Evolutionary conservation across 2,888 invertebrate genomes (phyloP).

Genomic region (Leptinotarsa peninsularis): DNA sequence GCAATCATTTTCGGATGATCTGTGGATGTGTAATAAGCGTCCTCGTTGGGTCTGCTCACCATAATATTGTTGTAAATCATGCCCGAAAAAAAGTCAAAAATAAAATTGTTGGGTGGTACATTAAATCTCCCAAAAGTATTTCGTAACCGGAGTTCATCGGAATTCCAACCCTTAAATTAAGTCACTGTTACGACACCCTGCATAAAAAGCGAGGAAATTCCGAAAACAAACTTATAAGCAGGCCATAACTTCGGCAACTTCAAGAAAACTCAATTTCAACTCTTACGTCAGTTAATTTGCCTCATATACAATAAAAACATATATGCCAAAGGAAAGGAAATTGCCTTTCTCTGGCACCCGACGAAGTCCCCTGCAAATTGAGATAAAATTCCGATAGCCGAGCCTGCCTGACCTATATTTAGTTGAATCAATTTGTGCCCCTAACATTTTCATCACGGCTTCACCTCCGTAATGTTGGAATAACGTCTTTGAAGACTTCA

Average conservation of each 20-base stretch:
- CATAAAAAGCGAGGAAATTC: too few species aligned
- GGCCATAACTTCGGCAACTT: not conserved
- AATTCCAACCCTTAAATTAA: too few species aligned
- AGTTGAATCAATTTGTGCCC: constrained; percentile 7
- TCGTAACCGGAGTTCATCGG: too few species aligned
- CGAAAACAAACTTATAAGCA: not conserved
- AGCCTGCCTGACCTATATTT: constrained; percentile 9
- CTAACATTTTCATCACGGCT: constrained; percentile 11
- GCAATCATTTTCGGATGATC: too few species aligned
- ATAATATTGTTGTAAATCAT: too few species aligned
- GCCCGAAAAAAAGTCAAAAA: too few species aligned
- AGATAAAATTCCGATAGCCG: constrained; percentile 7
- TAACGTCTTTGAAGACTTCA: constrained; percentile 6
- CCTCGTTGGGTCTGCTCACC: too few species aligned
- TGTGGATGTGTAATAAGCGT: too few species aligned
- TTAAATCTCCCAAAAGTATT: too few species aligned
- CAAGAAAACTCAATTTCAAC: not conserved
- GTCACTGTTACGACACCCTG: too few species aligned
- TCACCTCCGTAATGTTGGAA: not conserved
- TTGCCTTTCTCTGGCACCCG: constrained; percentile 5
- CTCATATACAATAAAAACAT: not conserved
- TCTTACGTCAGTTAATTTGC: not conserved
- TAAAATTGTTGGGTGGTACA: too few species aligned
- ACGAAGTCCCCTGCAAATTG: not conserved
- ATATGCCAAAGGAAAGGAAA: constrained; percentile 4